A percentile compares a stretch with the other conserved stretches of the same genome.
Evolutionary conservation across 1,140 invertebrate genomes (phyloP).

Genomic region (Drosophila dunni): DNA sequence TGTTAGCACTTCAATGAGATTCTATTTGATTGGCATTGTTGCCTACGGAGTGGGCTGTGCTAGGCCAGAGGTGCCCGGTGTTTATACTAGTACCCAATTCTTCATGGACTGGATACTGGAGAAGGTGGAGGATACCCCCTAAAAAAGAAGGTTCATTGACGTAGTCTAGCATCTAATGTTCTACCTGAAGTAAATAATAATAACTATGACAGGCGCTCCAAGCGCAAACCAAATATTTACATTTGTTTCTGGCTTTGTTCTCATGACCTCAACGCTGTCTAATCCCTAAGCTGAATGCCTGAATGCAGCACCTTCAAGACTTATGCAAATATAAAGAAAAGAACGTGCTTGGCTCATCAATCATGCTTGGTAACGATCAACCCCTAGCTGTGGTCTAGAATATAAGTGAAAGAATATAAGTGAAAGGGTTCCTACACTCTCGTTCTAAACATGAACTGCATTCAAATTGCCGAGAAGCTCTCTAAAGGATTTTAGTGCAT

Average conservation of each 20-base stretch:
- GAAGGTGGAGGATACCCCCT: constrained; percentile 60
- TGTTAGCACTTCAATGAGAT: constrained; percentile 62
- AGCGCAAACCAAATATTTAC: constrained; percentile 8
- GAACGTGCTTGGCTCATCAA: constrained; percentile 14
- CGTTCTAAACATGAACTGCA: constrained; percentile 55
- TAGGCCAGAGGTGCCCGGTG: constrained; percentile 88
- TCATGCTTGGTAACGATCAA: constrained; percentile 20
- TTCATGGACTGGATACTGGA: constrained; percentile 86
- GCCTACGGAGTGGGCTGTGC: constrained; percentile 90
- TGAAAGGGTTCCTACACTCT: neutral
- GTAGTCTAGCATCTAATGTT: neutral
- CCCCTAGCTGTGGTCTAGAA: constrained; percentile 9
- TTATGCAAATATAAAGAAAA: constrained; percentile 11
- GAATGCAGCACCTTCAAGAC: constrained; percentile 7
- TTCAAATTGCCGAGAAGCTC: constrained; percentile 54
- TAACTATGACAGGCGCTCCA: constrained; percentile 9
- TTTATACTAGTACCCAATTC: constrained; percentile 89
- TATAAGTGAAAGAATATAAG: too few species aligned
- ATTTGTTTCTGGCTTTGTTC: constrained; percentile 56
- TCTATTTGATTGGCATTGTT: constrained; percentile 89
- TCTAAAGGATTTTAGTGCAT: constrained; percentile 54
- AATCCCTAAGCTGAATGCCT: neutral
- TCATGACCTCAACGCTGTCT: constrained; percentile 8
- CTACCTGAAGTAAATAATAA: constrained; percentile 26
- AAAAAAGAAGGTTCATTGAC: neutral